Conservation (phyloP, 1,140 invertebrate genomes). For the Drosophila nannoptera region DNA sequence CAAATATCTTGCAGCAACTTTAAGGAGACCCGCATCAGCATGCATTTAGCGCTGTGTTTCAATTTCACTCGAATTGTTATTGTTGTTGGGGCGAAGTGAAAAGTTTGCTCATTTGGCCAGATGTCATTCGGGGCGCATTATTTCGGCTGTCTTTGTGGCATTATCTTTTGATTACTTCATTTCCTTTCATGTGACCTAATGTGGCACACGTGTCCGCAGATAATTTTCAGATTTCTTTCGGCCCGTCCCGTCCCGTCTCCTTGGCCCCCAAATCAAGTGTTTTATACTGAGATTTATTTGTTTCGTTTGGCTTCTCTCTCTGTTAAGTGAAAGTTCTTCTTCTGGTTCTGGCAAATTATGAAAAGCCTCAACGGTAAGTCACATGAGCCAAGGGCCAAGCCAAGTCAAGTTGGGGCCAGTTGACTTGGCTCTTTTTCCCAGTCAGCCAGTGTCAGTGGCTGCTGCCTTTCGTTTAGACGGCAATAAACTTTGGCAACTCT, state of each 20-base stretch:
- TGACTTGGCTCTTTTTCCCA: slow-evolving; percentile 17
- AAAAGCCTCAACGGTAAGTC: slow-evolving; percentile 52
- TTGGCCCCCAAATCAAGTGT: slow-evolving; percentile 19
- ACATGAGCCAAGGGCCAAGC: slow-evolving; percentile 34
- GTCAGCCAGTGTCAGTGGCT: slow-evolving; percentile 20
- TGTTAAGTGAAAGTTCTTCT: slow-evolving; percentile 2
- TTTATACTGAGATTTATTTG: slow-evolving; percentile 24
- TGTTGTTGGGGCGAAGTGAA: slow-evolving; percentile 22
- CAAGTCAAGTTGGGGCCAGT: slow-evolving; percentile 15
- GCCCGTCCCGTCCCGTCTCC: background rate
- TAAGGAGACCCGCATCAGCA: slow-evolving; percentile 38
- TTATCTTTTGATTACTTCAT: slow-evolving; percentile 76
- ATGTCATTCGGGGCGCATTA: slow-evolving; percentile 50
- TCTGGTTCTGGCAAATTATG: slow-evolving; percentile 62
- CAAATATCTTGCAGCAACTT: no score
- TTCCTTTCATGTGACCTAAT: slow-evolving; percentile 47
- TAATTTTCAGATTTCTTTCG: slow-evolving; percentile 38
- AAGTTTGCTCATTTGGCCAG: slow-evolving; percentile 60
- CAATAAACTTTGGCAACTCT: slow-evolving; percentile 75
- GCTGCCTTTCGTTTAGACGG: slow-evolving; percentile 62
- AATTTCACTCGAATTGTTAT: slow-evolving; percentile 29
- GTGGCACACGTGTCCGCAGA: slow-evolving; percentile 47
- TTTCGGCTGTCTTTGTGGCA: slow-evolving; percentile 54
- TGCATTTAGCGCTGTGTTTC: slow-evolving; percentile 31
- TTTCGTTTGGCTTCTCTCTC: slow-evolving; percentile 1